Evolutionary conservation across 2,113 vertebrate species (phyloP), one percentile per base, ranked within the genome.

Genomic region (Polypterus senegalus): DNA sequence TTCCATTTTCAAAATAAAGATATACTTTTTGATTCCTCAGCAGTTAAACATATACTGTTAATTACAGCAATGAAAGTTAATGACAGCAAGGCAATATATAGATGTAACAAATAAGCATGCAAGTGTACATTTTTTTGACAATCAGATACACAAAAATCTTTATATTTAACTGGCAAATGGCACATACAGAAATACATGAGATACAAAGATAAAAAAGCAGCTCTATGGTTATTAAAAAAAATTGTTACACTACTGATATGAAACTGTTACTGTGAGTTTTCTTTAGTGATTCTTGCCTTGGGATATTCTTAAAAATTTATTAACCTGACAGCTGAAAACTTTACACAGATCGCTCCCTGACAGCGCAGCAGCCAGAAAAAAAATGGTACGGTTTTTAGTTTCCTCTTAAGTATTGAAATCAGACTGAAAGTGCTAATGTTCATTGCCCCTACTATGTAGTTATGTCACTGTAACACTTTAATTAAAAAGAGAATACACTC

Each of bases 291-390:
- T 77, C 78, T 81, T 81, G 84, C 86, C 88, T 82, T 82, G 73
- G 81, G 85, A 91, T 88, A 84, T 86, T 84, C 83, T 82, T 80
- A 0, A 89, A 91, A 82, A 86, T 84, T 82, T 81, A 89, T 89
- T 88, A 90, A 84, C 82, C 76, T 85, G 77, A 87, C 82, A 89
- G 79, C 81, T 69, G 75, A 86, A 88, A 83, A 79, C 76, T 83
- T 86, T 81, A 78, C 59, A 77, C 74, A 83, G 82, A 86, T 88
- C 81, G 77, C 69, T 67, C 77, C 77, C 72, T 85, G 70, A 82
- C 74, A 79, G 79, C 71, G 76, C 70, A 65, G 77, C 73, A 74
- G 79, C 70, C 75, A 76, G 75, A 63, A 67, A 74, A 68, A 27
- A 65, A 72, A 71, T 70, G 47, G 70, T 75, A 81, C 74, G 68